Evolutionary conservation across 2,113 vertebrate species (phyloP).

Genomic region (Geothlypis trichas): DNA sequence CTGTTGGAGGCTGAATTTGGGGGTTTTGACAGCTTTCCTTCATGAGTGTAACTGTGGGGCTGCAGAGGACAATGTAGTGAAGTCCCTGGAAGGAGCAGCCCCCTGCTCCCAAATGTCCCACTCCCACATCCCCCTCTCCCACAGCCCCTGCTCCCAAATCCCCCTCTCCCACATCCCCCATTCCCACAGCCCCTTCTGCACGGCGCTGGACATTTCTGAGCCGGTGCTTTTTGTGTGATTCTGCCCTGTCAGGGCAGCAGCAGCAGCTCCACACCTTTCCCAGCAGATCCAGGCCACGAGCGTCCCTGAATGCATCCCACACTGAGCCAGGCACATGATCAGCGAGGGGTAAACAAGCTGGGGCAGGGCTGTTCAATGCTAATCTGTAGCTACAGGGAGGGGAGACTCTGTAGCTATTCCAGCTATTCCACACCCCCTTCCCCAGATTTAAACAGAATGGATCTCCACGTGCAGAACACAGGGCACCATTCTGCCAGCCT

Average conservation of each 20-base stretch:
- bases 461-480: fast-evolving
- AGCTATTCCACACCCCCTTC: background rate
- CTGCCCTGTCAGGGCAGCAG: background rate
- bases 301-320: background rate
- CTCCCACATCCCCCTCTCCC: background rate
- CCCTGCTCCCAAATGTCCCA: too few relatives aligned
- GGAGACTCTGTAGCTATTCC: background rate
- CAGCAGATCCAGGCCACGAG: background rate
- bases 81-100: background rate
- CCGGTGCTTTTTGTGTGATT: background rate
- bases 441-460: background rate
- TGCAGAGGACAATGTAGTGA: background rate
- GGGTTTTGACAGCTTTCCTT: background rate
- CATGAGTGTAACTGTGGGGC: fast-evolving
- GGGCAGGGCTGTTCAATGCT: background rate
- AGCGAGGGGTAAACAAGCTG: background rate
- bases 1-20: background rate
- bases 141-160: background rate
- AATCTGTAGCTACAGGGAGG: background rate
- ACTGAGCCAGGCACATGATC: background rate
- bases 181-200: background rate
- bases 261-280: background rate
- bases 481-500: background rate
- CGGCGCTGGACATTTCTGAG: fast-evolving
- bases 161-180: background rate